These are phyloP conservation scores for Caenorhabditis afra DNA, from an alignment of 2,888 invertebrate genomes.

Conservation along the genomic window DNA sequence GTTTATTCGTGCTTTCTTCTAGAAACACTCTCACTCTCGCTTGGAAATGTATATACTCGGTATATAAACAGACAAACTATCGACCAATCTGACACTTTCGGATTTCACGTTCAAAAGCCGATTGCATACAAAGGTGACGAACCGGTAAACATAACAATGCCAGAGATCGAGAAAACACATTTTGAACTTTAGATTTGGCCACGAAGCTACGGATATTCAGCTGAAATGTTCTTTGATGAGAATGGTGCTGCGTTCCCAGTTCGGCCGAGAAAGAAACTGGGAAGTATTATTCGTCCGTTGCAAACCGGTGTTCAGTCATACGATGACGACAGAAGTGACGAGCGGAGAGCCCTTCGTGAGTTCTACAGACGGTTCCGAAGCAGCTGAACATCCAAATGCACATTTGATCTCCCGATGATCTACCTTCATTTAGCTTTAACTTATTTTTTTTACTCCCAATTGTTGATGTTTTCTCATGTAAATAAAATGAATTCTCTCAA, in stretches of 20 bases:
- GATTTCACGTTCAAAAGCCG: constrained; percentile 66
- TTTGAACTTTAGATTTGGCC: constrained; percentile 67
- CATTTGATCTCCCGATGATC: constrained; percentile 3
- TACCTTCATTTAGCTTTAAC: constrained; percentile 23
- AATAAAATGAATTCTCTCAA: too few species aligned
- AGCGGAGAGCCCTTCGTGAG: constrained; percentile 32
- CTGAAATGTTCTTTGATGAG: constrained; percentile 71
- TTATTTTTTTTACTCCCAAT: not conserved
- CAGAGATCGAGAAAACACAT: too few species aligned
- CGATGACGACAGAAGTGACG: constrained; percentile 34
- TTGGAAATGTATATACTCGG: constrained; percentile 48
- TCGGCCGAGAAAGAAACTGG: constrained; percentile 41
- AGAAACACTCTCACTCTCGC: constrained; percentile 24
- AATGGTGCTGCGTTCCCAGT: constrained; percentile 71
- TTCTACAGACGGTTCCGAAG: constrained; percentile 37
- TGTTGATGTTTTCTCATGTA: too few species aligned
- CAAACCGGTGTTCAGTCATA: constrained; percentile 32
- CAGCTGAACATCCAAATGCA: not conserved
- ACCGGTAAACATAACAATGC: constrained; percentile 54
- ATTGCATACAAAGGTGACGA: constrained; percentile 71
- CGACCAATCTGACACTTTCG: constrained; percentile 54
- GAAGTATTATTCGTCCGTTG: constrained; percentile 34
- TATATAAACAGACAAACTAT: constrained; percentile 43
- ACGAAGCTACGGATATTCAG: constrained; percentile 67
- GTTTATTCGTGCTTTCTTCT: constrained; percentile 3